Evolutionary conservation across 2,113 vertebrate species (phyloP).

Genomic region (Oreochromis niloticus): DNA sequence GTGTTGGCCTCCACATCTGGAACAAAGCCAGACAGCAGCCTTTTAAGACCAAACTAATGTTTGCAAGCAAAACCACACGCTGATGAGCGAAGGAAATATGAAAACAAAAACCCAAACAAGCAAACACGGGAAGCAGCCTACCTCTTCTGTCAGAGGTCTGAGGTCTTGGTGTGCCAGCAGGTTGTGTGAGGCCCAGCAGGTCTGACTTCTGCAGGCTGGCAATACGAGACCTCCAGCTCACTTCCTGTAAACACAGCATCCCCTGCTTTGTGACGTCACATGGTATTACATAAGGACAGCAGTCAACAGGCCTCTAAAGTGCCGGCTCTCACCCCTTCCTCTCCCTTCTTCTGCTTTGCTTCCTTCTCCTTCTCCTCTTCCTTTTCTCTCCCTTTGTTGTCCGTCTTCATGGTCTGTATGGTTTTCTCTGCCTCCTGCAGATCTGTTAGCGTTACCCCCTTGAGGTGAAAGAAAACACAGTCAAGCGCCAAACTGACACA

Average conservation of each 20-base stretch:
- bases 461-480: not conserved
- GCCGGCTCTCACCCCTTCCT: conserved; percentile 68
- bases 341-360: conserved; percentile 65
- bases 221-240: conserved; percentile 80
- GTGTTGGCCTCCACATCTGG: conserved; percentile 62
- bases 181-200: conserved; percentile 78
- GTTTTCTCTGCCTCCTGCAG: conserved; percentile 80
- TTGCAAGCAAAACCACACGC: not conserved
- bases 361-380: conserved; percentile 66
- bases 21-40: conserved; percentile 12
- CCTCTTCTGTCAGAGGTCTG: conserved; percentile 60
- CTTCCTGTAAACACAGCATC: conserved; percentile 65
- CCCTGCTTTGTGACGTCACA: not conserved
- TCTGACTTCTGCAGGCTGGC: conserved; percentile 82
- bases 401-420: conserved; percentile 66
- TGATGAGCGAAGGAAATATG: not conserved
- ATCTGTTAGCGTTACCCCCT: conserved; percentile 82
- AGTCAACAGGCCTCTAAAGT: not conserved
- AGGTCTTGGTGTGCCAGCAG: conserved; percentile 66
- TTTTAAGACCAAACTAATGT: not conserved
- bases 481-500: not conserved
- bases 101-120: not conserved
- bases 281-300: not conserved
- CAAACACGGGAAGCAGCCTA: not conserved
- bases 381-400: conserved; percentile 64